Conservation (phyloP, 2,888 invertebrate genomes). For the Smittia aterrima region DNA sequence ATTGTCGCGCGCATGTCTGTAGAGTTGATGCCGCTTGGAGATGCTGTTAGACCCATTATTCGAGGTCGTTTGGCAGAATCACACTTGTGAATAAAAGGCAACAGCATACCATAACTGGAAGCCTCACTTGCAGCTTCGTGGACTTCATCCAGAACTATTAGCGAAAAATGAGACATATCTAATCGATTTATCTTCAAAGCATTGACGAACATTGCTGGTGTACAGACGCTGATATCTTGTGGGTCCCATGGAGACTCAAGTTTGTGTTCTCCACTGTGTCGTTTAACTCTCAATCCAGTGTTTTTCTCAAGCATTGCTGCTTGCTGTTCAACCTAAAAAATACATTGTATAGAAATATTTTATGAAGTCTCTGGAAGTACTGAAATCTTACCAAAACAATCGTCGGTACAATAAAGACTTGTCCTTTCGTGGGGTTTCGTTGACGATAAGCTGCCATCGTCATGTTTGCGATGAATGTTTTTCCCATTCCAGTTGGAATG, state of each 20-base stretch:
- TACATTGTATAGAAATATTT: neutral
- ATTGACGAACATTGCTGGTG: neutral
- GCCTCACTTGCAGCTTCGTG: neutral
- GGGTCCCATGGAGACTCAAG: neutral
- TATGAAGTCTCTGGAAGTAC: neutral
- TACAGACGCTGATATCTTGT: neutral
- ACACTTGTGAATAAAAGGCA: neutral
- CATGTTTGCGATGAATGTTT: slow-evolving; percentile 3
- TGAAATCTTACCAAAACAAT: neutral
- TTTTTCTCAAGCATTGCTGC: neutral
- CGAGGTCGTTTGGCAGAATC: neutral
- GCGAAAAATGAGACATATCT: neutral
- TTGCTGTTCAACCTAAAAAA: slow-evolving; percentile 1
- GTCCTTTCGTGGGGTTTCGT: neutral
- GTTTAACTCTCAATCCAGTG: neutral
- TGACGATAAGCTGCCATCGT: neutral
- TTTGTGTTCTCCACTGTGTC: neutral
- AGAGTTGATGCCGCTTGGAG: neutral
- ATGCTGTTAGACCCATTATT: neutral
- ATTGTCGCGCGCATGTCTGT: neutral
- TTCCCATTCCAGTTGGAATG: slow-evolving; percentile 11
- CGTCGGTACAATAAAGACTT: slow-evolving; percentile 9
- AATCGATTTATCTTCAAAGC: neutral
- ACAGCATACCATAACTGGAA: neutral
- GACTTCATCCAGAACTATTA: neutral